Evolutionary conservation across 1,140 invertebrate genomes (phyloP).

Genomic region (Leptopilina boulardi): DNA sequence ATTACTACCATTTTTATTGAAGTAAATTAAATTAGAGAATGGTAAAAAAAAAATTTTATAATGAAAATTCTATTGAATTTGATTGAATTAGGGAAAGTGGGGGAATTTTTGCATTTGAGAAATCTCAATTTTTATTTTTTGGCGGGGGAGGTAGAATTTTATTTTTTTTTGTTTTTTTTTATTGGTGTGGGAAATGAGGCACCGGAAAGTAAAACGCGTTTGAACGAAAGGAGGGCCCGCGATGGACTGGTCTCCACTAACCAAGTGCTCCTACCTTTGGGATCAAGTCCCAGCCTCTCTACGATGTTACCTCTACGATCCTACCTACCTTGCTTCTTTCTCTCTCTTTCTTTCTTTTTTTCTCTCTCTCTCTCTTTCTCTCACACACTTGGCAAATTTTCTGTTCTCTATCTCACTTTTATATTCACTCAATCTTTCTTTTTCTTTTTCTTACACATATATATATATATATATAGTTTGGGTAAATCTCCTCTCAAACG

Average conservation of each 20-base stretch:
- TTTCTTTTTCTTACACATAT: conserved; percentile 41
- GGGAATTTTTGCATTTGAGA: no score
- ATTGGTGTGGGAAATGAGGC: conserved; percentile 65
- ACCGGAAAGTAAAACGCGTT: conserved; percentile 69
- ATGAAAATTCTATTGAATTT: no score
- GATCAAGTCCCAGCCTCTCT: conserved; percentile 73
- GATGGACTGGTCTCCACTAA: conserved; percentile 74
- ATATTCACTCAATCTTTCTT: conserved; percentile 50
- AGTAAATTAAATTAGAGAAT: no score
- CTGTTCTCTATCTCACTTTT: conserved; percentile 49
- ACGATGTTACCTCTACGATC: conserved; percentile 71
- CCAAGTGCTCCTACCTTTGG: conserved; percentile 72
- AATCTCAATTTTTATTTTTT: no score
- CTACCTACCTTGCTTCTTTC: conserved; percentile 55
- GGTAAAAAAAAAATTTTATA: no score
- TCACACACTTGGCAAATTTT: conserved; percentile 49
- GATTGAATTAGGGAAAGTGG: no score
- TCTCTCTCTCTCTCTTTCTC: conserved; percentile 47
- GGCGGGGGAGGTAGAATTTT: not conserved
- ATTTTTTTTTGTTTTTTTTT: no score
- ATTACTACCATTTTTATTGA: no score
- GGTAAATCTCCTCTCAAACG: conserved; percentile 31
- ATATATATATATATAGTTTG: conserved; percentile 7
- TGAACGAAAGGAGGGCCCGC: conserved; percentile 74
- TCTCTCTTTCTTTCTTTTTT: conserved; percentile 41